Evolutionary conservation across 2,888 invertebrate genomes (phyloP), one percentile per base, ranked within the genome.

Genomic region (Agrochola circellaris): DNA sequence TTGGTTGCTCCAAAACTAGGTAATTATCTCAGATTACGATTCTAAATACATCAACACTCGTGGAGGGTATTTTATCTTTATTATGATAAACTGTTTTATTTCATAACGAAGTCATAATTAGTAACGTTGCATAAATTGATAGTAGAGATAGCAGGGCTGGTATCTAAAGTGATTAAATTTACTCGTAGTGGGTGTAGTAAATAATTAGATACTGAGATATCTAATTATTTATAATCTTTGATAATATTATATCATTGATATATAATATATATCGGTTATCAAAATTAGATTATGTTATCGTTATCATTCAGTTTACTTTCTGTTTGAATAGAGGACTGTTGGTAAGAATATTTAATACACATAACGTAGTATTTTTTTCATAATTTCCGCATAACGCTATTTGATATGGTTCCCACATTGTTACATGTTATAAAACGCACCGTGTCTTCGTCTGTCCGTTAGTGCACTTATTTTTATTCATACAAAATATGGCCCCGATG

Each of bases 391-490:
- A n/a, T 38, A 56, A 51, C 34, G 9, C 6, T 20, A 11, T 58
- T 42, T 58, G 42, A 23, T 15, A 78, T 78, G 56, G 3, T 56
- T 42, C 2, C 48, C 23, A 42, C 30, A 51, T 42, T 81, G 1
- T 30, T 56, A 3, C 30, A n/a, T 81, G 8, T 78, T 48, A 51
- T 74, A 20, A 81, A 78, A 74, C 62, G 75, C n/a, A 48, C 38
- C 56, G 8, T 74, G 23, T n/a, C 48, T 20, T 48, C 54, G 1
- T 51, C 56, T 51, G 48, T 58, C 11, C n/a, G 81, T 80, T n/a
- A 80, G 61, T 81, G n/a, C 15, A 15, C 0, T 73, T 56, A 20
- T 54, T 38, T 60, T 34, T 11, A 38, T 30, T 64, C 0, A 23
- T 45, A 8, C 15, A 30, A 15, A 17, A 17, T 45, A 2, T 30